These are phyloP conservation scores for Ceuthmochares aereus DNA, from an alignment of 2,113 vertebrate species.

Conservation along the genomic window DNA sequence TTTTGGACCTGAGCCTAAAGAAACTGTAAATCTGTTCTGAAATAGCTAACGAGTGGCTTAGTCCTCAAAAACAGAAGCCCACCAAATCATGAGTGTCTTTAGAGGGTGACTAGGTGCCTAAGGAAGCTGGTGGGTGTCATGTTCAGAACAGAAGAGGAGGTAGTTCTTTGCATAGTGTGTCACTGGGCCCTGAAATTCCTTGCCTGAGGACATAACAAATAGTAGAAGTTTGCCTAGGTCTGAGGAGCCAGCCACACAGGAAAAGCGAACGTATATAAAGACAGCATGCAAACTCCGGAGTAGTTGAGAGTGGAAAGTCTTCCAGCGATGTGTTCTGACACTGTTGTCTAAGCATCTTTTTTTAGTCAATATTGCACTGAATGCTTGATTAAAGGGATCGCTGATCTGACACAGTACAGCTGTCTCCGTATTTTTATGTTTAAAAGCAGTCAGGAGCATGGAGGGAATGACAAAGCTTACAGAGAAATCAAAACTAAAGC, in stretches of 20 bases:
- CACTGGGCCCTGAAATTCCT: not conserved
- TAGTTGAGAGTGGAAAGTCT: not conserved
- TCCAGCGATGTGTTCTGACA: not conserved
- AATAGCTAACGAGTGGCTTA: not conserved
- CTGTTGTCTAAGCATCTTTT: not conserved
- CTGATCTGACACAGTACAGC: not conserved
- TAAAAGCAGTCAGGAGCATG: not conserved
- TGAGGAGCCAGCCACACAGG: rapidly evolving
- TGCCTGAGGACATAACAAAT: not conserved
- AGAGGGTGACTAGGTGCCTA: not conserved
- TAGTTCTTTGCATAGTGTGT: slow-evolving; percentile 5
- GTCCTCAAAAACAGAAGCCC: not conserved
- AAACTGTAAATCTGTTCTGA: not conserved
- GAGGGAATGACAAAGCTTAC: not conserved
- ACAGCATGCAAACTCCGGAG: not conserved
- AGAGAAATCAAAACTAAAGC: not conserved
- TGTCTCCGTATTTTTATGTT: not conserved
- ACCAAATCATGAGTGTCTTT: not conserved
- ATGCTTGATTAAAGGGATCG: not conserved
- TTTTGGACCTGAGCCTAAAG: slow-evolving; percentile 1
- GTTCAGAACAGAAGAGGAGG: slow-evolving; percentile 36
- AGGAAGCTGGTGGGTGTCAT: slow-evolving; percentile 27
- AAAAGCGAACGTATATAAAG: not conserved
- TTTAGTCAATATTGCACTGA: not conserved
- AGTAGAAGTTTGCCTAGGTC: not conserved